A percentile compares a stretch with the other conserved stretches of the same genome.
phyloP scores from a whole-genome alignment of 2,113 vertebrate genomes.

The Callorhinus ursinus region DNA sequence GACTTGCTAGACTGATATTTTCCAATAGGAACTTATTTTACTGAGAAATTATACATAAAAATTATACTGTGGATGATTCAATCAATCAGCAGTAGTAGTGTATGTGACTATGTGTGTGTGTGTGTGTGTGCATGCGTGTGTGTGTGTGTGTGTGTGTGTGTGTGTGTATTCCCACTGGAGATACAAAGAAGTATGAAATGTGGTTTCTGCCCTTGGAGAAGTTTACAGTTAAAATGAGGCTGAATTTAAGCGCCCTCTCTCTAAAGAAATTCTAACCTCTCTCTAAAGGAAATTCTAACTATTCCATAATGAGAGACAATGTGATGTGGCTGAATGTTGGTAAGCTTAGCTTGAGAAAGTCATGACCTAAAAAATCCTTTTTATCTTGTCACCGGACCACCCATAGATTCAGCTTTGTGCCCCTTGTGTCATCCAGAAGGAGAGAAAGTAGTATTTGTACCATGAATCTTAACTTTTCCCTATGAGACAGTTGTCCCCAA shows the following conservation, averaged over 20 bases:
- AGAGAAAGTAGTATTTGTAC: background rate
- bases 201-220: background rate
- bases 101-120: background rate
- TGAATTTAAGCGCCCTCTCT: background rate
- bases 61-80: background rate
- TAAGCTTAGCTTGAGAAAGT: background rate
- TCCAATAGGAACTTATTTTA: background rate
- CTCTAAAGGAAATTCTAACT: background rate
- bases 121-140: too few relatives aligned
- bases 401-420: background rate
- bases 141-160: too few relatives aligned
- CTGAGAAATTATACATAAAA: background rate
- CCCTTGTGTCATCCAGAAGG: background rate
- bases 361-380: background rate
- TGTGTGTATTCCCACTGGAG: background rate
- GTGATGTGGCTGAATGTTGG: background rate
- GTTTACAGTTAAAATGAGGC: background rate
- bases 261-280: background rate
- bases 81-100: background rate
- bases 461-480: background rate
- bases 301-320: background rate
- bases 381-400: background rate
- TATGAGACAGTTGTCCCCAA: background rate
- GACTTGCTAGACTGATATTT: constrained; percentile 17
- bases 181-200: background rate